These are phyloP conservation scores for Anhinga rufa DNA, from an alignment of 2,113 vertebrate genomes.

Conservation along the genomic window DNA sequence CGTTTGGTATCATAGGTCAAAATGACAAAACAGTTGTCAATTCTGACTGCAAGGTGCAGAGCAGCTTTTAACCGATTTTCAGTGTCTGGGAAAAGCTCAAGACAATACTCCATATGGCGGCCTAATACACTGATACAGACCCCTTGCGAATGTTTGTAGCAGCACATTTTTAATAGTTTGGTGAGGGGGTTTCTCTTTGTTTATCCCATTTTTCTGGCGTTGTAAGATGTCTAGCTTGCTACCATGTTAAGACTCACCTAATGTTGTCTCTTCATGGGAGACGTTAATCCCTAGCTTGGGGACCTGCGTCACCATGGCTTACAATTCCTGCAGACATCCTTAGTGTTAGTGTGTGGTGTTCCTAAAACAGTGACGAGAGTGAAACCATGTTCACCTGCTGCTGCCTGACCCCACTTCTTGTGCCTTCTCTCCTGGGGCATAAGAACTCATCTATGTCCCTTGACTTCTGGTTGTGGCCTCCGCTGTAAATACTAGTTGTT, in stretches of 20 bases:
- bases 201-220: not conserved
- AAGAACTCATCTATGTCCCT: not conserved
- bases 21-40: not conserved
- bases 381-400: not conserved
- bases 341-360: not conserved
- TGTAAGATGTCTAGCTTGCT: not conserved
- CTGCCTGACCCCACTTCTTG: not conserved
- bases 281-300: not conserved
- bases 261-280: not conserved
- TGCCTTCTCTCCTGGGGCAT: not conserved
- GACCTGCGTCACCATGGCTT: not conserved
- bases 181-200: not conserved
- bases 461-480: not conserved
- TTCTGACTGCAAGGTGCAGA: not conserved
- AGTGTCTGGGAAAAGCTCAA: not conserved
- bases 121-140: not conserved
- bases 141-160: not conserved
- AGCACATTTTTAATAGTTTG: not conserved
- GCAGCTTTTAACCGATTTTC: not conserved
- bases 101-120: not conserved
- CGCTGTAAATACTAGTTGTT: not conserved
- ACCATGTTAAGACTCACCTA: not conserved
- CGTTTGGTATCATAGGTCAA: not conserved
- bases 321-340: not conserved
- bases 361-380: not conserved